Conservation (phyloP, 2,113 vertebrate genomes). For the Pongo pygmaeus region DNA sequence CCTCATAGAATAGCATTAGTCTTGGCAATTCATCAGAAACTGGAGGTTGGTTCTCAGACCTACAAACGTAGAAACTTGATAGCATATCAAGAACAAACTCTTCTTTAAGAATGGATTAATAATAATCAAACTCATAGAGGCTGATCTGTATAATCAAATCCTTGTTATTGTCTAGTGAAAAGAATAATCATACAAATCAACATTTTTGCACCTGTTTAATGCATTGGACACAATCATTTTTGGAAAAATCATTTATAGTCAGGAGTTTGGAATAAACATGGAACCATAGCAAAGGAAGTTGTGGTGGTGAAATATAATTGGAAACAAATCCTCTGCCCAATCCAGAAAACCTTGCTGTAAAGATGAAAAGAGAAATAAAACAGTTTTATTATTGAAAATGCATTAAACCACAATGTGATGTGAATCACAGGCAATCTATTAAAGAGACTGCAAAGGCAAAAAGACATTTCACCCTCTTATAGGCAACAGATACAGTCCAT, state of each 20-base stretch:
- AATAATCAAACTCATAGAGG: neutral
- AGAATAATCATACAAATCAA: neutral
- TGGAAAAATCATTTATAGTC: neutral
- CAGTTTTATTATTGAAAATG: neutral
- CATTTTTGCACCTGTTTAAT: neutral
- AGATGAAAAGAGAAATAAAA: neutral
- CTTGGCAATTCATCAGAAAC: neutral
- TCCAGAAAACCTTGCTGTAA: neutral
- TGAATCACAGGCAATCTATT: neutral
- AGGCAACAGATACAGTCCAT: neutral
- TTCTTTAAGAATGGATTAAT: neutral
- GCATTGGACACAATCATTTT: neutral
- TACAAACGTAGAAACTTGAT: neutral
- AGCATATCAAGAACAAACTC: neutral
- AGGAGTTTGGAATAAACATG: neutral
- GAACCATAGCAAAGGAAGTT: neutral
- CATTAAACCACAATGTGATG: neutral
- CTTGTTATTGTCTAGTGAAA: constrained; percentile 23
- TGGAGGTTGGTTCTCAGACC: neutral
- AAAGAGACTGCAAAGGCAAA: neutral
- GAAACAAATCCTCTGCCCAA: neutral
- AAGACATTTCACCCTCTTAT: neutral
- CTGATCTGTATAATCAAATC: neutral
- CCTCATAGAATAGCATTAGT: neutral
- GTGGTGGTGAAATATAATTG: neutral